Evolutionary conservation across 2,888 invertebrate genomes (phyloP).

Genomic region (Eupithecia vulgata): DNA sequence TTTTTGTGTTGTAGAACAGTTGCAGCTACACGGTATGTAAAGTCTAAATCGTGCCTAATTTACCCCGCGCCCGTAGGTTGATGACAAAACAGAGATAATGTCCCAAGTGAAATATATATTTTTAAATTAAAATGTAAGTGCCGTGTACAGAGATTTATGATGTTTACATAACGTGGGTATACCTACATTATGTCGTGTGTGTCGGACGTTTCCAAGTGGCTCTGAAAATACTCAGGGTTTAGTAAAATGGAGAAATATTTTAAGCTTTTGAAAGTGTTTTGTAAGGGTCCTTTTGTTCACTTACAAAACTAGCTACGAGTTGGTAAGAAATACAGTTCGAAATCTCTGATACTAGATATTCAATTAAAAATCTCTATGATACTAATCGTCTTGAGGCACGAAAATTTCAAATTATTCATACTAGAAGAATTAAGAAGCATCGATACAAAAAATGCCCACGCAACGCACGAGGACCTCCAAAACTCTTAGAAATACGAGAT

Average conservation of each 20-base stretch:
- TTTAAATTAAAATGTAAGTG: constrained; percentile 56
- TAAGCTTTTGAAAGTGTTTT: background rate
- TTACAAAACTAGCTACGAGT: background rate
- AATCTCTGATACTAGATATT: background rate
- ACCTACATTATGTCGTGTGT: constrained; percentile 11
- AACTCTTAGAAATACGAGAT: too few relatives aligned
- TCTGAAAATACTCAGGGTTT: background rate
- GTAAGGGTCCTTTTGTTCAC: background rate
- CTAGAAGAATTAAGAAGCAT: too few relatives aligned
- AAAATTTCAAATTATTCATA: too few relatives aligned
- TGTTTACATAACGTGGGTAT: constrained; percentile 43
- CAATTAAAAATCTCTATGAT: too few relatives aligned
- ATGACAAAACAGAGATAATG: constrained; percentile 31
- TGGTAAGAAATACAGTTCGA: background rate
- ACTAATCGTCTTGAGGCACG: too few relatives aligned
- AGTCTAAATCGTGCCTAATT: background rate
- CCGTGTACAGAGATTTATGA: constrained; percentile 49
- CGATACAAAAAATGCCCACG: too few relatives aligned
- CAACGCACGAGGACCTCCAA: too few relatives aligned
- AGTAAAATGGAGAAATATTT: background rate
- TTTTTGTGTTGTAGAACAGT: background rate
- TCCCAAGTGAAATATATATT: constrained; percentile 42
- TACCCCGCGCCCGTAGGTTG: constrained; percentile 6
- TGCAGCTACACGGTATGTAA: background rate
- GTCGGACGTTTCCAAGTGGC: constrained; percentile 13